phyloP scores from a whole-genome alignment of 92 coral and sea anemone species.

The Epizoanthus fatuus region DNA sequence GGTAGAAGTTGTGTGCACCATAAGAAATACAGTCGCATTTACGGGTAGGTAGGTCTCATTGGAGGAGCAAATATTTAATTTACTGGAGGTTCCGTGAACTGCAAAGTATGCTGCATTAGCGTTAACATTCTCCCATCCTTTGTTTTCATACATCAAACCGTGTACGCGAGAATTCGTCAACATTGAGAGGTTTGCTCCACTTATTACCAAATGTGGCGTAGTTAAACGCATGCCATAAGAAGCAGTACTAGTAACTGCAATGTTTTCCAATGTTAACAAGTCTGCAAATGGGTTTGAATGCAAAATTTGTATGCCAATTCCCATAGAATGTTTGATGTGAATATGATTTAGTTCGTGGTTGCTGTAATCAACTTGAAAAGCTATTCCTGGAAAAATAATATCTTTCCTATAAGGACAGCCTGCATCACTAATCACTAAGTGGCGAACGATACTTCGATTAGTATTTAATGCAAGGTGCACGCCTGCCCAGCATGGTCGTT shows the following conservation, averaged over 20 bases:
- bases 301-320: conserved; percentile 50
- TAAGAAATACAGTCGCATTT: too few relatives aligned
- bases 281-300: conserved; percentile 49
- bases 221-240: background rate
- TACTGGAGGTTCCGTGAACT: too few relatives aligned
- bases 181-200: background rate
- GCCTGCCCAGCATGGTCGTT: conserved; percentile 64
- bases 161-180: too few relatives aligned
- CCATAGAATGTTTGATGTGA: conserved; percentile 39
- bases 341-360: conserved; percentile 42
- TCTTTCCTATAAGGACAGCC: conserved; percentile 57
- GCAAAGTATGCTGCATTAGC: too few relatives aligned
- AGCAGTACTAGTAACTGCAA: conserved; percentile 19
- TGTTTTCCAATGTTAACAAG: conserved; percentile 16
- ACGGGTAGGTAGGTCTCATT: too few relatives aligned
- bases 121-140: too few relatives aligned
- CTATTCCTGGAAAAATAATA: conserved; percentile 27
- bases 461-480: conserved; percentile 51
- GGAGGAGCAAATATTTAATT: too few relatives aligned
- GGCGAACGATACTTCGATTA: conserved; percentile 23
- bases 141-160: too few relatives aligned
- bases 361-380: conserved; percentile 56
- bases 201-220: background rate
- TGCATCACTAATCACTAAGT: conserved; percentile 52
- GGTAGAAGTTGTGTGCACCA: too few relatives aligned